Base-by-base conservation (phyloP, 2,797 vertebrate genomes). In the Tiaroga cobitis region DNA sequence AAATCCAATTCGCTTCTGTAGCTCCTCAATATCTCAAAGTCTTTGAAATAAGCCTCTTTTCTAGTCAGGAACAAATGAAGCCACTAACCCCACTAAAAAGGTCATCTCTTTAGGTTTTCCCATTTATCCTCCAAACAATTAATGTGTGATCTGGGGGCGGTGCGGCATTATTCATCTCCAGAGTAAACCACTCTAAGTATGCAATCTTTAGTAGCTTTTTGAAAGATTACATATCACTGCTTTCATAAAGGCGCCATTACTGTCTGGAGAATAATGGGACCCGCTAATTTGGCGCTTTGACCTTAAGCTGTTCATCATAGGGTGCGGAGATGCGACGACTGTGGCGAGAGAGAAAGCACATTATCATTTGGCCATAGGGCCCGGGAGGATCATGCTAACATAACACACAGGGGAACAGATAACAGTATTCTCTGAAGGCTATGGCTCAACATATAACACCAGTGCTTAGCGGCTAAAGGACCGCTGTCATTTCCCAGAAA, bases 181-280 rank as follows among this genome's bases (percentile, higher is more conserved):
- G 34, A 59, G 61, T 26, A 84, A 68, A 76, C 56, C 5, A 1
- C 65, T 68, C 29, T 37, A 65, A 83, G 61, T 51, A 69, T 69
- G 63, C 83, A 85, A 80, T 86, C 81, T 85, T 73, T 46, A 73
- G 76, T 92, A 92, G 89, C 92, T 93, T 93, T 93, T 81, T 90
- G 88, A 91, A 89, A 92, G 91, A 94, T 93, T 93, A 92, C 92
- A 92, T 91, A 85, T 92, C 90, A 84, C 89, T 93, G 90, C 83
- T 93, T 94, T 94, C 91, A 93, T 93, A 92, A 93, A 93, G 93
- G 93, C 88, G 89, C 92, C 94, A 94, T 95, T 95, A 94, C 92
- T 93, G 93, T 93, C 92, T 93, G 84, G 90, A 91, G 92, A 94
- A 92, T 93, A 95, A 94, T 93, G 93, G 90, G 89, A 93, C 90